Base-by-base conservation (phyloP, 1,140 invertebrate species). In the Zaprionus kolodkinae region DNA sequence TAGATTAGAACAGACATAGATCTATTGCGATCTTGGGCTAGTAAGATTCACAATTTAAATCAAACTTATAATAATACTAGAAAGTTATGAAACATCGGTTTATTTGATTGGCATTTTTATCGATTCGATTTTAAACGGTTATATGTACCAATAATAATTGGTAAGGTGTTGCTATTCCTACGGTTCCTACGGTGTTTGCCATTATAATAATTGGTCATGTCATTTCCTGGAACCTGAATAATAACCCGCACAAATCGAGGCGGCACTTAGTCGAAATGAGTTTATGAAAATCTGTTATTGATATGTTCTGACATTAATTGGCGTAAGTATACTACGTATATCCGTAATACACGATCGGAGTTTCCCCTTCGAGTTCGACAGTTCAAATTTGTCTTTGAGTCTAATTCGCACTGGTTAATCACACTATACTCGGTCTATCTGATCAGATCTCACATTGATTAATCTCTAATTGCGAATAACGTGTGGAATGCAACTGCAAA, bases 341-440 rank as follows among this genome's bases (percentile, higher is more conserved):
- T 35, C 27, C 11, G 12, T 43, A 9, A 15, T 15, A 15, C n/a
- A 45, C 52, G 50, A 40, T 40, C 35, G 27, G 35, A 65, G 63
- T 40, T 65, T 48, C 56, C 25, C 54, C 48, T 52, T 52, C 15
- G 36, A 45, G 45, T 59, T 66, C 52, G 45, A 30, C 56, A 38
- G 69, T 27, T 40, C 63, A 48, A 45, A 69, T 70, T 30, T 40
- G 54, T 45, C 57, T 78, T 76, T 62, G 33, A 9, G 65, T 62
- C 61, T 74, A 77, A 77, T 77, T 80, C 75, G 36, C 78, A 74
- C 62, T 74, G 70, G 55, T 57, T 70, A 67, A 80, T 74, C 50
- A 54, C 56, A 72, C 71, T 30, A 33, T 48, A 59, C 54, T 50
- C 11, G 17, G 10, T 43, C n/a, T 15, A 15, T 40, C 27, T 63